A percentile compares a stretch with the other conserved stretches of the same genome.
phyloP scores from a whole-genome alignment of 2,113 vertebrate genomes.

The Nannobrachium achirus region DNA sequence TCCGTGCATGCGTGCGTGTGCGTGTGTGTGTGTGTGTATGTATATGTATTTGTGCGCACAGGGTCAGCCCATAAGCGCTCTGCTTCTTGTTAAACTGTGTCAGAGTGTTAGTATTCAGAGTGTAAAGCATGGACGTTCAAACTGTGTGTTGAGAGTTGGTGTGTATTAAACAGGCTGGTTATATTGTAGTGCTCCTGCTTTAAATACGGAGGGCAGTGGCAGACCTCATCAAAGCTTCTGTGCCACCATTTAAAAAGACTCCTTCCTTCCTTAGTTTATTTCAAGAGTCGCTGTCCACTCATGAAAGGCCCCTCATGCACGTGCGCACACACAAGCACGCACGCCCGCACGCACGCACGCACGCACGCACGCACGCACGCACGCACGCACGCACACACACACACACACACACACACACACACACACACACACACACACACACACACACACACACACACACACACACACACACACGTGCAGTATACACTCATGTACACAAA shows the following conservation, averaged over 20 bases:
- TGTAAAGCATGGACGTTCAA: constrained; percentile 45
- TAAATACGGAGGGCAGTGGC: constrained; percentile 59
- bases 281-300: constrained; percentile 39
- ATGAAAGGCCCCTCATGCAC: constrained; percentile 15
- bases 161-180: constrained; percentile 45
- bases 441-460: not conserved
- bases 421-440: constrained; percentile 7
- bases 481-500: too few species aligned
- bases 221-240: constrained; percentile 66
- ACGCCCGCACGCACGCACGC: not conserved
- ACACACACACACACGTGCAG: not conserved
- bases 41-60: not conserved
- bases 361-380: not conserved
- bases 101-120: constrained; percentile 60
- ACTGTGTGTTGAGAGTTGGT: constrained; percentile 39
- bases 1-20: too few species aligned
- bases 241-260: constrained; percentile 45
- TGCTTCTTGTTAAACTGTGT: constrained; percentile 57
- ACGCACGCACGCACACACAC: too few species aligned
- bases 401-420: too few species aligned
- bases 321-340: not conserved
- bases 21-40: not conserved
- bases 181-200: constrained; percentile 31
- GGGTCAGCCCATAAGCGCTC: constrained; percentile 22
- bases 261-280: constrained; percentile 35